phyloP scores from a whole-genome alignment of 2,113 vertebrate species.

The Odocoileus virginianus region DNA sequence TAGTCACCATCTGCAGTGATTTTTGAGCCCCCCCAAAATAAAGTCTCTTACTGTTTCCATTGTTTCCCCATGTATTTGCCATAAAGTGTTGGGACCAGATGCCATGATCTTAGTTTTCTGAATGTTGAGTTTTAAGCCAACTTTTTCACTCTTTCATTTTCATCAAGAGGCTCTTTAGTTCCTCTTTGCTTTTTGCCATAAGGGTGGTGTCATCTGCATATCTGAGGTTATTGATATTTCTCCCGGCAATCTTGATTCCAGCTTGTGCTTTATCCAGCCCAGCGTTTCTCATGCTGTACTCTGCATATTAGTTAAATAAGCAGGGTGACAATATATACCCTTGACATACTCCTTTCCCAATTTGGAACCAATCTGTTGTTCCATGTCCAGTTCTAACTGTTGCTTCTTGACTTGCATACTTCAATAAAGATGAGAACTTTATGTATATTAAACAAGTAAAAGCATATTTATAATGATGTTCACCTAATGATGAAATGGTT shows the following conservation, averaged over 20 bases:
- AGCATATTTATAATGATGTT: background rate
- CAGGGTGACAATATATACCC: background rate
- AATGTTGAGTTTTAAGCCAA: background rate
- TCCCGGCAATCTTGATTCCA: background rate
- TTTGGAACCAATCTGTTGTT: background rate
- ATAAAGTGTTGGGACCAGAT: background rate
- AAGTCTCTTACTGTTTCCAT: background rate
- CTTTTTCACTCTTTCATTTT: background rate
- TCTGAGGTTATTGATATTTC: background rate
- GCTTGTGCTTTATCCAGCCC: background rate
- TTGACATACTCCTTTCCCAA: accelerated
- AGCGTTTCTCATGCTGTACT: background rate
- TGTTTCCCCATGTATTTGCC: background rate
- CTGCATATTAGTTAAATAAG: background rate
- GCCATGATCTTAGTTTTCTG: background rate
- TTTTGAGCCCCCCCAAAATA: background rate
- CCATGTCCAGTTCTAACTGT: background rate
- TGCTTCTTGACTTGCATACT: background rate
- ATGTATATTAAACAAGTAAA: background rate
- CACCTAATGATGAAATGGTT: background rate
- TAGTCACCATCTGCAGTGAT: background rate
- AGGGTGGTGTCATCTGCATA: background rate
- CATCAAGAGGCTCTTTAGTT: background rate
- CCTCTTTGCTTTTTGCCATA: background rate
- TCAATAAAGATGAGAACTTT: background rate